phyloP scores from a whole-genome alignment of 2,888 invertebrate species.

The Drosophila parthenogenetica region DNA sequence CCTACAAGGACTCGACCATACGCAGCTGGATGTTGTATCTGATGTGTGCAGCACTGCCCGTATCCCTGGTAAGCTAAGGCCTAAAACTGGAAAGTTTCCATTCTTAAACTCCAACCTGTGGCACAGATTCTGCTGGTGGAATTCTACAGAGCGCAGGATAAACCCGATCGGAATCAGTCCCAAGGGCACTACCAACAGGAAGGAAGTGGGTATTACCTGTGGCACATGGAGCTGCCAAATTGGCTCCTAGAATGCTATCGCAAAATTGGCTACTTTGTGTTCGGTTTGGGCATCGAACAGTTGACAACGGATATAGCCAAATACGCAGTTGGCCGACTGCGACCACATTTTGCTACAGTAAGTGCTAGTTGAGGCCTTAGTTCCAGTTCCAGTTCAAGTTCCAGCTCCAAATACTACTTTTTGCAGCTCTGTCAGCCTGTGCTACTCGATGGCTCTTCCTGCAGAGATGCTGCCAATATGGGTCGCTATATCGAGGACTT shows the following conservation, averaged over 20 bases:
- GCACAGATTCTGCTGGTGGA: constrained; percentile 90
- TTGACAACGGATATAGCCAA: constrained; percentile 96
- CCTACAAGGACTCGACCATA: constrained; percentile 93
- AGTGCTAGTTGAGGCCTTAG: constrained; percentile 76
- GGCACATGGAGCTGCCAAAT: constrained; percentile 87
- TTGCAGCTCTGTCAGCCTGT: constrained; percentile 91
- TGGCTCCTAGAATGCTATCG: constrained; percentile 91
- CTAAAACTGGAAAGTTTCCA: background rate
- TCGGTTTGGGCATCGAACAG: constrained; percentile 94
- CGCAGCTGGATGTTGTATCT: constrained; percentile 91
- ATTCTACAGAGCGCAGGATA: constrained; percentile 85
- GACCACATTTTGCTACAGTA: constrained; percentile 96
- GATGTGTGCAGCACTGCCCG: constrained; percentile 90
- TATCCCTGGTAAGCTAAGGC: constrained; percentile 88
- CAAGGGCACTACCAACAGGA: constrained; percentile 71
- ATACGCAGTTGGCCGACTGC: constrained; percentile 94
- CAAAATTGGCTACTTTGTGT: constrained; percentile 92
- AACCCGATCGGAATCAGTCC: constrained; percentile 5
- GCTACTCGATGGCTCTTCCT: constrained; percentile 86
- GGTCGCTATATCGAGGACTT: constrained; percentile 90
- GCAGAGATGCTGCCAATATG: constrained; percentile 87
- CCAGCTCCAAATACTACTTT: background rate
- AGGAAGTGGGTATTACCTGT: constrained; percentile 86
- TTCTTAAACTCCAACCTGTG: background rate
- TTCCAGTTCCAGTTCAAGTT: background rate